Evolutionary conservation across 2,797 vertebrate species (phyloP).

Genomic region (Chaetophractus vellerosus): DNA sequence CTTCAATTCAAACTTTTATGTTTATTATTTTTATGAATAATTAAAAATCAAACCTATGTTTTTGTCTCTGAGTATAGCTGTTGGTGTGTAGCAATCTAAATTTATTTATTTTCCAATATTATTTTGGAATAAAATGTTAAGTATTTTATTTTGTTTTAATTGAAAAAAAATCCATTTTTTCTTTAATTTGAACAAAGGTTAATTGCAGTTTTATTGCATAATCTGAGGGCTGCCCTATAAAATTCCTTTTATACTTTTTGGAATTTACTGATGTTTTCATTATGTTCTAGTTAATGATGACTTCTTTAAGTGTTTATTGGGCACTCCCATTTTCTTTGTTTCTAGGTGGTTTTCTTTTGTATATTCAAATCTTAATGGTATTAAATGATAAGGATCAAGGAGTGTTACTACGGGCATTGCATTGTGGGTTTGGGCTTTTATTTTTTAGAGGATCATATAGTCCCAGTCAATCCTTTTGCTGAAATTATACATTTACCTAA

Average conservation of each 20-base stretch:
- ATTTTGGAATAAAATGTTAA: neutral
- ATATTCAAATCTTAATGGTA: neutral
- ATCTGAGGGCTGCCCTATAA: neutral
- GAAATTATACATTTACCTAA: conserved; percentile 1
- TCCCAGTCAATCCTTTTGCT: neutral
- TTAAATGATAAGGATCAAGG: neutral
- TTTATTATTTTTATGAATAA: neutral
- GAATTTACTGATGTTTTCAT: neutral
- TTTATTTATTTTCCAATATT: neutral
- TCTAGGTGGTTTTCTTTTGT: neutral
- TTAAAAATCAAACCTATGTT: neutral
- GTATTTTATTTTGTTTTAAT: neutral
- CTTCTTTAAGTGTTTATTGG: neutral
- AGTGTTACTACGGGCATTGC: neutral
- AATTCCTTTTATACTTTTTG: neutral
- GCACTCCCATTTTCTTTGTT: neutral
- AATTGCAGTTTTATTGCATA: neutral
- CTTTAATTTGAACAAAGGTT: conserved; percentile 1
- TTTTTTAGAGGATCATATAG: neutral
- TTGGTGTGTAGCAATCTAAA: neutral
- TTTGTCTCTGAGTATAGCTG: neutral
- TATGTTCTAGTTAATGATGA: neutral
- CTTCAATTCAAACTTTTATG: neutral
- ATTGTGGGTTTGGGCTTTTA: neutral
- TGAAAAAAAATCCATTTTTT: neutral